A percentile compares a stretch with the other conserved stretches of the same genome.
These are phyloP conservation scores for Scophthalmus maximus DNA, from an alignment of 2,113 vertebrate genomes.

Conservation along the genomic window DNA sequence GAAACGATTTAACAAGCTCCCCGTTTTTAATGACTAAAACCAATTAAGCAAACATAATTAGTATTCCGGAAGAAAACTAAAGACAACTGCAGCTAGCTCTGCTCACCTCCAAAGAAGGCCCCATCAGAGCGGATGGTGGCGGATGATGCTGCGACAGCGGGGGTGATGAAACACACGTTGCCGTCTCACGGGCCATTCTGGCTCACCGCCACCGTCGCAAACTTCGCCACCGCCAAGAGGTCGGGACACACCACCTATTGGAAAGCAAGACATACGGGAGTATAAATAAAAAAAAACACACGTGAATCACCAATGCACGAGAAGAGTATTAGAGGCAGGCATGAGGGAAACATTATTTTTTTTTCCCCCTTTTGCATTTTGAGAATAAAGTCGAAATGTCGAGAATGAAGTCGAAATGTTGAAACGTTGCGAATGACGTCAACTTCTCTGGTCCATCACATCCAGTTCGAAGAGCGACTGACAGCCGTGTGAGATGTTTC, in stretches of 20 bases:
- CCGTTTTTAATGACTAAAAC: constrained; percentile 65
- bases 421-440: no score
- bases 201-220: not conserved
- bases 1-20: constrained; percentile 57
- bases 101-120: constrained; percentile 42
- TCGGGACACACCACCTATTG: constrained; percentile 25
- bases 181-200: not conserved
- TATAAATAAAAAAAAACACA: no score
- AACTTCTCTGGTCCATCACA: no score
- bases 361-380: no score
- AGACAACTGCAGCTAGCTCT: constrained; percentile 20
- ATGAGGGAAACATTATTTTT: no score
- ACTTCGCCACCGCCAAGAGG: constrained; percentile 16
- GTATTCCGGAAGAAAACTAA: constrained; percentile 60
- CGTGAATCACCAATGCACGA: no score
- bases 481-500: no score
- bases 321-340: no score
- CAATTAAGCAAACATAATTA: constrained; percentile 74
- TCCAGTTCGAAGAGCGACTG: no score
- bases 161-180: constrained; percentile 16
- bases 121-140: constrained; percentile 20
- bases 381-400: no score
- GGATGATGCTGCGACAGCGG: not conserved
- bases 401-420: no score
- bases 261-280: not conserved